Base-by-base conservation (phyloP, 2,888 invertebrate species). In the Cryptus armator region DNA sequence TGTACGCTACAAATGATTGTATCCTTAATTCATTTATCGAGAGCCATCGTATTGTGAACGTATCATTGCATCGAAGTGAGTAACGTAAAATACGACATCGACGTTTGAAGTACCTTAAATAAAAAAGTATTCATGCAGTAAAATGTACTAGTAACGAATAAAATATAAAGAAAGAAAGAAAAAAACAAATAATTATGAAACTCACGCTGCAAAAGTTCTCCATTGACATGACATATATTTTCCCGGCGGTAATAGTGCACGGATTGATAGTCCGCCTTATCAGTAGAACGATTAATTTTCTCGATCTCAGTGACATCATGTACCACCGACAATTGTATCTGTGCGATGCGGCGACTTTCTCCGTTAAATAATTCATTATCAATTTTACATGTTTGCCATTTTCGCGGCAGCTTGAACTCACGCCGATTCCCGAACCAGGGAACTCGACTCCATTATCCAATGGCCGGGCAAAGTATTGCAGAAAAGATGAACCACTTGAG, bases 31-130 rank as follows among this genome's bases (percentile, higher is more conserved):
- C 9, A 37, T 37, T 37, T 37, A 37, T 37, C 53, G n/a, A 1
- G 16, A 53, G 3, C 19, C n/a, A 0, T 51, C 51, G 9, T 19
- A 9, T 44, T 14, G 43, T 72, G 19, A 32, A 16, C 6, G 43
- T 19, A 9, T 19, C 43, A 83, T 12, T 77, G 84, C 56, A 79
- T 32, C 43, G 84, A 78, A 3, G 59, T 12, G 29, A 85, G 51
- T 5, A 85, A 66, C 0, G 85, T 85, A 29, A 85, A 85, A 24
- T 77, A 85, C 7, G 86, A 86, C 70, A 75, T 56, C 2, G 86
- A 81, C 37, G 84, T 84, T 64, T 76, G 78, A 1, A 86, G 16
- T 16, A 84, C 51, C 84, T 81, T 43, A 16, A 64, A 62, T 62
- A n/a, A 74, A 64, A 12, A 64, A 24, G 7, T 9, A 62, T 48